Evolutionary conservation across 2,888 invertebrate genomes (phyloP), one percentile per base, ranked within the genome.

Genomic region (Tetranychus piercei): DNA sequence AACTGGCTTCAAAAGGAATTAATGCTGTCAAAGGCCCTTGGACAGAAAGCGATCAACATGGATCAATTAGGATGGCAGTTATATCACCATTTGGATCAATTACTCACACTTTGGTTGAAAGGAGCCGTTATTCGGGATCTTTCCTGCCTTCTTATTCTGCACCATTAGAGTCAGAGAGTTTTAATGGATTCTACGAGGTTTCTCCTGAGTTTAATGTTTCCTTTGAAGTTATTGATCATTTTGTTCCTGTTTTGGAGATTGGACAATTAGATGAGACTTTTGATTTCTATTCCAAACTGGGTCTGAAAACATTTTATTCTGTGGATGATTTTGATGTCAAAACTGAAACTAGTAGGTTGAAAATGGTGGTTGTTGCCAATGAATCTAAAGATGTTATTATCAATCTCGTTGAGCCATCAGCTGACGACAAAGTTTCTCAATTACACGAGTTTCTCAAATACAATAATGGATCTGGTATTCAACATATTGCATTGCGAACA

Each of bases 51-150:
- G 97, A 99, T 82, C 88, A 90, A 74, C 81, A 86, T 81, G 97
- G 97, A 1, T 23, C 85, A 1, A 91, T 95, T 2, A 86, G 90
- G 80, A 90, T 91, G 85, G 96, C 94, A 11, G 88, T 87, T 34
- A 84, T 99, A 67, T 89, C 91, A 85, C 97, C 97, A 94, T 99
- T 93, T 80, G 97, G 97, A 1, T 95, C 97, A 81, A 94, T 94
- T 45, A 90, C 91, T 0, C 99, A 99, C 82, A 99, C 97, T 0
- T 87, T 99, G 79, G 86, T 97, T 9, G 97, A 99, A 81, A 86
- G 92, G 78, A 87, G 88, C 15, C 74, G 76, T 7, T 99, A 95
- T 82, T 86, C 84, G 1, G 96, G 95, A 15, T 80, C 86, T 0
- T 97, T 96, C 82, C 83, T 97, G 74, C 97, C 97, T 0, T 93